Base-by-base conservation (phyloP, 1,140 invertebrate genomes). In the Pachyrhynchus sulphureomaculatus region DNA sequence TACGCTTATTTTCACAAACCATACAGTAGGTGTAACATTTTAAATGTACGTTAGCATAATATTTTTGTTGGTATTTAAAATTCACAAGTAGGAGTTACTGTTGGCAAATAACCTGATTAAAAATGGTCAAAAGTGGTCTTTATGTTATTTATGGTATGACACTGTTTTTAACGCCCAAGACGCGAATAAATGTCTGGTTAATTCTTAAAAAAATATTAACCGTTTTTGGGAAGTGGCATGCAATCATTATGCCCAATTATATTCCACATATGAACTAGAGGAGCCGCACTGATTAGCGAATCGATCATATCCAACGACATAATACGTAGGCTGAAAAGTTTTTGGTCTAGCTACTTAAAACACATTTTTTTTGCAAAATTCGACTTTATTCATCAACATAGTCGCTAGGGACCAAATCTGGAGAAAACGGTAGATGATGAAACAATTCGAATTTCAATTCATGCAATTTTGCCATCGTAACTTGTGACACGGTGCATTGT, bases 101-200 rank as follows among this genome's bases (percentile, higher is more conserved):
- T 59, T 59, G 47, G 56, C 56, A 59, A 59, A 51, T 58, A 48
- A 32, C 23, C 20, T 37, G 42, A 59, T 59, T 51, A 41, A 59
- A 36, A 51, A 37, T 21, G 20, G 23, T 44, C 36, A 41, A 57
- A 48, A 37, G 42, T 29, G 12, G 42, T 29, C 42, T 57, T 57
- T 34, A 26, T 44, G 18, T 15, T 47, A 26, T 57, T 57, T 57
- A 57, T 48, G 55, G 55, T 57, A 37, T 23, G 55, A 57, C 41
- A 57, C 18, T 32, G 24, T 45, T 45, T 47, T 48, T 57, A 5
- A 48, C 55, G 55, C 55, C 55, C 17, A 13, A 18, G 6, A 20
- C 32, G 23, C 13, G 15, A 9, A 26, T 39, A 53, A 39, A 18
- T 34, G 8, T 39, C 17, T 47, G 41, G 17, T 42, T 47, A n/a